Evolutionary conservation across 1,140 invertebrate species (phyloP), one percentile per base, ranked within the genome.

Genomic region (Maconellicoccus hirsutus): DNA sequence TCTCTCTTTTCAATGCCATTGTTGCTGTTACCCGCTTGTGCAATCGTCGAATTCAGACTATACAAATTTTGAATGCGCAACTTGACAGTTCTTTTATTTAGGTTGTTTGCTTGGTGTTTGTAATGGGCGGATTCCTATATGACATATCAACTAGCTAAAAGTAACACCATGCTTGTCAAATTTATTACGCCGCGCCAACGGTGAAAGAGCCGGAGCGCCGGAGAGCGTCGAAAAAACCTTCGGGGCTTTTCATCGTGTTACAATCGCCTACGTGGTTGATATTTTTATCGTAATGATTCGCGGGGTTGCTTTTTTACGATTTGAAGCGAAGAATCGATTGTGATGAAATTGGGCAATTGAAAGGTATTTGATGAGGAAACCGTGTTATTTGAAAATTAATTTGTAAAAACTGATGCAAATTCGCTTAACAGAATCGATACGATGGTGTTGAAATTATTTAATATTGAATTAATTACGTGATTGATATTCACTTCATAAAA

Each of bases 121-220:
- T 23, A 66, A 66, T 66, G 61, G 61, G 61, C 61, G 61, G 61
- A 66, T 66, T 66, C 61, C 61, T 66, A 66, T 66, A 66, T 66
- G 61, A 23, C 61, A 66, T 66, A 66, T 66, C 61, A 66, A 66
- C 61, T 66, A 66, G 61, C 61, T 66, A 66, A 66, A 66, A 66
- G 61, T 66, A 66, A 66, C 61, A 66, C 61, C 61, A 26, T 66
- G 25, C 10, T 66, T 66, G 61, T 66, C 61, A 19, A 66, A 22
- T 66, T 66, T 66, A 10, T 23, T 66, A 52, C 6, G 3, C 3
- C 29, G 3, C 3, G 29, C 29, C 6, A 4, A 16, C 16, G 16
- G 3, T 7, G 4, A 22, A 19, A 22, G 3, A 59, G 4, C 16
- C 16, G 52, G 4, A 59, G 52, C 4, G 21, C 21, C 16, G 19